These are phyloP conservation scores for Otis tarda DNA, from an alignment of 2,113 vertebrate genomes.

Conservation along the genomic window DNA sequence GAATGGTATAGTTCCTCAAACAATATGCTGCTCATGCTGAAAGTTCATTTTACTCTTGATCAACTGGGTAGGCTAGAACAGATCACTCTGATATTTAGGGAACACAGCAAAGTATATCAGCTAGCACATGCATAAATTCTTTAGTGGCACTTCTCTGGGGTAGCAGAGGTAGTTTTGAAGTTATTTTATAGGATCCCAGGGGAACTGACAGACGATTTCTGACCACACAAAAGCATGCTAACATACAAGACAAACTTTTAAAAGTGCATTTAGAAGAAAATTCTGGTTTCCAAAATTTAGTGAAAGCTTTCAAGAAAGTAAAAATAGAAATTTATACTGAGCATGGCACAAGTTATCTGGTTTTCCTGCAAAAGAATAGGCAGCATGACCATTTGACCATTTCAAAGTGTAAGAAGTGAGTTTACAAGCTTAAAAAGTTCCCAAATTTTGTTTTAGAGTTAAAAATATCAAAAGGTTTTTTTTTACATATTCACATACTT, in stretches of 20 bases:
- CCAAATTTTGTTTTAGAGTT: not conserved
- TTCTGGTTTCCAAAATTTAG: not conserved
- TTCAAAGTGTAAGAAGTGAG: not conserved
- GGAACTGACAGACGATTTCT: not conserved
- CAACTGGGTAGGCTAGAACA: not conserved
- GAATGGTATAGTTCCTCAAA: not conserved
- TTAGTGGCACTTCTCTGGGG: not conserved
- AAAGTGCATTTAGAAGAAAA: not conserved
- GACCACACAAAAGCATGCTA: not conserved
- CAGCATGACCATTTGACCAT: fast-evolving
- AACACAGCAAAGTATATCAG: not conserved
- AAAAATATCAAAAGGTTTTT: not conserved
- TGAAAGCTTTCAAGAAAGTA: not conserved
- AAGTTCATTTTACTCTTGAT: not conserved
- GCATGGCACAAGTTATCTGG: not conserved
- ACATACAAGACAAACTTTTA: not conserved
- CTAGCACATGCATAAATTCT: not conserved
- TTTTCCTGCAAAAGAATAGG: not conserved
- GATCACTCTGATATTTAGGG: not conserved
- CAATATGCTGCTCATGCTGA: not conserved
- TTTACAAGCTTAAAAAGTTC: not conserved
- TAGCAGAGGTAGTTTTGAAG: not conserved
- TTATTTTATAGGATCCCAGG: not conserved
- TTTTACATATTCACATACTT: not conserved
- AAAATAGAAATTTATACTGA: not conserved